Evolutionary conservation across 2,113 vertebrate species (phyloP), one percentile per base, ranked within the genome.

Genomic region (Erpornis zantholeuca): DNA sequence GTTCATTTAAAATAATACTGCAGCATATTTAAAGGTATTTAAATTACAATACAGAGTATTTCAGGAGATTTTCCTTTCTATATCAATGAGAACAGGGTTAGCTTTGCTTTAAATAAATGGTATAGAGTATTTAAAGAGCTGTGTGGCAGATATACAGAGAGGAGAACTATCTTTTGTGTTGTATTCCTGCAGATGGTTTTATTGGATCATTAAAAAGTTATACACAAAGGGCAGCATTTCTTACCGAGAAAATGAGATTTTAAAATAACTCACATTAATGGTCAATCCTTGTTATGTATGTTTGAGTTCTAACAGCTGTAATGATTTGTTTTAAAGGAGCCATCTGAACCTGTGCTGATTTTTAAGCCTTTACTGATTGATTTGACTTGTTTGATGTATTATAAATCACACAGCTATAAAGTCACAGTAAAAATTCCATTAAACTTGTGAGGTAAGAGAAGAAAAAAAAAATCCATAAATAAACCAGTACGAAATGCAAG

Each of bases 351-450:
- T 94, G 82, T 92, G 82, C 76, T 97, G 91, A 97, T 97, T 97
- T 97, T 97, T 92, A 96, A 97, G 86, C 73, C 80, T 92, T 75
- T 79, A 57, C 92, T 95, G 94, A 97, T 96, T 96, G 94, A 97
- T 95, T 97, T 97, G 78, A 63, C 76, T 87, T 95, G 81, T 97
- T 97, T 98, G 94, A 97, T 96, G 96, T 95, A 96, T 97, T 97
- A 97, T 97, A 97, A 97, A 97, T 97, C 92, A 98, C 82, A 97
- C 90, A 95, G 84, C 73, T 94, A 94, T 96, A 97, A 97, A 97
- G 95, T 95, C 97, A 96, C 84, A 82, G 93, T 88, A 92, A 97
- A 97, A 96, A 97, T 94, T 96, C 88, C 82, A 97, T 96, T 97
- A 97, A 96, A 94, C 95, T 92, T 96, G 90, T 94, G 92, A 97